Base-by-base conservation (phyloP, 1,140 invertebrate species). In the Macrostomum lignano region DNA sequence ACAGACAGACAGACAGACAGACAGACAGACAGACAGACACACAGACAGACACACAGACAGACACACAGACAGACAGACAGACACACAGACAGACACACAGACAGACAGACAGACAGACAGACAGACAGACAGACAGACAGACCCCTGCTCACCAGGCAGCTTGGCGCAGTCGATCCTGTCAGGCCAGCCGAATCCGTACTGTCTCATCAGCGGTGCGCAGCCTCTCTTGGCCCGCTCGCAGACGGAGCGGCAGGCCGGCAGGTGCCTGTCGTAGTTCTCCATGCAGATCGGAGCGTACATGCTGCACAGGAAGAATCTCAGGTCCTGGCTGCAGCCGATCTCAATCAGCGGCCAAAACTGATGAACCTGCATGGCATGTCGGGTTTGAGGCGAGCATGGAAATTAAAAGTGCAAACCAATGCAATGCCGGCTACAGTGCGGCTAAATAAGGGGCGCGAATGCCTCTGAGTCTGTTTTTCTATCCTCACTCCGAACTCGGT, bases 171-270 rank as follows among this genome's bases (percentile, higher is more conserved):
- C 69, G 72, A 82, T 77, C 19, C 74, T 59, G 47, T 82, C 76
- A 1, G 81, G 81, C 81, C 81, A 88, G 26, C 69, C 67, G 55
- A 88, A 88, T 24, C 77, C 77, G 55, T 86, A 82, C 44, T 76
- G 69, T 43, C 71, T 67, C 81, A 91, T 88, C 25, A 91, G 65
- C 10, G 79, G 78, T 13, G 74, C 75, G 58, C 82, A 88, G 9
- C 78, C 77, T 1, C 24, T 13, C 25, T 33, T 31, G 0, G 79
- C 78, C 21, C 77, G 62, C 45, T 77, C 72, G 53, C 82, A 91
- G 10, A 88, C 72, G 44, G 73, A 77, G 31, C 73, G 63, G 49
- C 81, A 88, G 1, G 77, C 76, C 10, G 78, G 78, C 36, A 91
- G 53, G 1, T 73, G 72, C 44, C 75, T 46, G 22, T 67, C 63